Evolutionary conservation across 2,113 vertebrate species (phyloP).

Genomic region (Lampris incognitus): DNA sequence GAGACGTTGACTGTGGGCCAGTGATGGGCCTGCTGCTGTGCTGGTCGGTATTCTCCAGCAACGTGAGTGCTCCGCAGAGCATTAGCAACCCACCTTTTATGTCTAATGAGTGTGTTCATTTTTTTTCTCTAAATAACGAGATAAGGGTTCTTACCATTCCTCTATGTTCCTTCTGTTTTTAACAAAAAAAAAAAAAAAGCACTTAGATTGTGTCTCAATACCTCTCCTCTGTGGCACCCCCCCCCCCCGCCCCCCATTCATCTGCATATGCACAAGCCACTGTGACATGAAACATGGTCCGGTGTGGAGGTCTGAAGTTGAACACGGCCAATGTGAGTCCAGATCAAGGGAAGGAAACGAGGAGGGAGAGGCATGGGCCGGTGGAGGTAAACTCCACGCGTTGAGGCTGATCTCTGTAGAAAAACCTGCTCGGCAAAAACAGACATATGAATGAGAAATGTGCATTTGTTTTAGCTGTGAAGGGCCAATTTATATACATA

Average conservation of each 20-base stretch:
- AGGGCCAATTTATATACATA: constrained; percentile 85
- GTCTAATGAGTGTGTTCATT: constrained; percentile 25
- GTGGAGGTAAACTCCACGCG: constrained; percentile 18
- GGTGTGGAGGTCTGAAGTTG: constrained; percentile 42
- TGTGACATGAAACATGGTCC: constrained; percentile 19
- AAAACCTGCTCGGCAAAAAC: constrained; percentile 61
- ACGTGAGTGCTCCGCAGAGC: constrained; percentile 41
- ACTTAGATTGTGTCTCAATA: constrained; percentile 59
- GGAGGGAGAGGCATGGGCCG: constrained; percentile 4
- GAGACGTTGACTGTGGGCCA: not conserved
- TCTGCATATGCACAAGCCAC: constrained; percentile 30
- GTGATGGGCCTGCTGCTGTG: not conserved
- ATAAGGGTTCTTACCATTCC: constrained; percentile 11
- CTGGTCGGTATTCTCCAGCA: constrained; percentile 1
- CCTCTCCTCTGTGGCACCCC: not conserved
- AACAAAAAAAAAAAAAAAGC: constrained; percentile 38
- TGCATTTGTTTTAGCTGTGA: constrained; percentile 77
- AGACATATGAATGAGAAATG: constrained; percentile 69
- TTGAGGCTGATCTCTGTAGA: constrained; percentile 49
- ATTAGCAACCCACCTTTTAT: constrained; percentile 36
- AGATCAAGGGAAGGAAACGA: not conserved
- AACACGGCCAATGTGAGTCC: not conserved
- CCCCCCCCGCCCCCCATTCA: not conserved
- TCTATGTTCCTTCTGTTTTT: constrained; percentile 33
- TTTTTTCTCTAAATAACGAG: not conserved